Base-by-base conservation (phyloP, 2,888 invertebrate species). In the Netelia inedita region DNA sequence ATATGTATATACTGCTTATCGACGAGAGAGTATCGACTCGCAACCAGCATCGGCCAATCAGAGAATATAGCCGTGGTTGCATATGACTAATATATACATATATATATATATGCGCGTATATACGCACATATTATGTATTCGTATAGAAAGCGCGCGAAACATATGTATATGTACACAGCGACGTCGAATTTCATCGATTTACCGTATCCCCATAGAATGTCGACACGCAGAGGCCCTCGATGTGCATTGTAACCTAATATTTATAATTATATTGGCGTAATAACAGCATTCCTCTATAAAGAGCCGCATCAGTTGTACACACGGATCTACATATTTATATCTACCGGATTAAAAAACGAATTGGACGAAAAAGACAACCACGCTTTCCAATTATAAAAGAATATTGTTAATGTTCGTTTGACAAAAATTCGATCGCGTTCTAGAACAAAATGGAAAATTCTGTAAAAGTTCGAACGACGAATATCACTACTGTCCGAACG, bases 181-280 rank as follows among this genome's bases (percentile, higher is more conserved):
- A 50, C 46, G 61, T 61, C 65, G 55, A 63, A 65, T 63, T 63
- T 43, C 71, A 57, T 16, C 71, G 55, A 71, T 71, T 63, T 63
- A 55, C 10, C 6, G 16, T 16, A 2, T 5, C n/a, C 16, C 10
- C 6, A 19, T 16, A 61, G n/a, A 53, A 72, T 43, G 82, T 71
- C 65, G 46, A 81, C 74, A 71, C 71, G 71, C 69, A 63, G 55
- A 16, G 66, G 6, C 61, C 65, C 41, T 10, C 16, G 41, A 21
- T 73, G 53, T 68, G 35, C 41, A 9, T 79, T 74, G 89, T 88
- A 89, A 89, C 88, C 88, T 89, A 90, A 90, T 91, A 88, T 90
- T 90, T 91, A 90, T 91, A 89, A 91, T 91, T 89, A 91, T 90
- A 86, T 87, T 85, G 88, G 87, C 80, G 16, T 46, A 46, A 14